Percentiles rank a stretch among this genome's conserved stretches.
These are phyloP conservation scores for Apodemia duryi DNA, from an alignment of 2,888 invertebrate species.

Conservation along the genomic window DNA sequence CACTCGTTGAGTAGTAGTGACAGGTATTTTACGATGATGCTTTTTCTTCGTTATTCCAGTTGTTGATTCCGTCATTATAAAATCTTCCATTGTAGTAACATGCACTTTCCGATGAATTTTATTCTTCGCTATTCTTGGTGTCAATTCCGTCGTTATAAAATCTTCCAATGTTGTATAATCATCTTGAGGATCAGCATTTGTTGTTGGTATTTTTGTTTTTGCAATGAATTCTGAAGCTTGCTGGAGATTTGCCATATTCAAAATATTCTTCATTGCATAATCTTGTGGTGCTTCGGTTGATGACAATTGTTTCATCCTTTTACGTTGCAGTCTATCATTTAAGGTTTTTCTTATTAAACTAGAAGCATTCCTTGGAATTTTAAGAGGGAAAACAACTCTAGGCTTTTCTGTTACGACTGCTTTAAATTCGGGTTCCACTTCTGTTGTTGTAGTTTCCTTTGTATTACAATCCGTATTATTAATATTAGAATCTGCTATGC, in stretches of 20 bases:
- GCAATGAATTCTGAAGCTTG: slow-evolving; percentile 66
- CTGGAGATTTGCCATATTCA: slow-evolving; percentile 56
- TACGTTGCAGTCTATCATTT: slow-evolving; percentile 58
- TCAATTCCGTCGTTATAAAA: slow-evolving; percentile 48
- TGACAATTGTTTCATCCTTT: slow-evolving; percentile 56
- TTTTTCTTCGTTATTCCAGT: slow-evolving; percentile 34
- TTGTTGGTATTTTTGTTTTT: slow-evolving; percentile 48
- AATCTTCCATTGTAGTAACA: slow-evolving; percentile 41
- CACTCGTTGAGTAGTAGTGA: slow-evolving; percentile 34
- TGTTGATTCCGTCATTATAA: slow-evolving; percentile 48
- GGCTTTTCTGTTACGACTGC: slow-evolving; percentile 38
- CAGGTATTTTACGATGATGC: slow-evolving; percentile 34
- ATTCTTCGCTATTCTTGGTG: slow-evolving; percentile 35
- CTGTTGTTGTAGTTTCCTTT: slow-evolving; percentile 19
- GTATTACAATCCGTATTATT: slow-evolving; percentile 16
- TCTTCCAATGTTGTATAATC: slow-evolving; percentile 49
- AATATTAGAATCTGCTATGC: slow-evolving; percentile 15
- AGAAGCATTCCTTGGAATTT: slow-evolving; percentile 43
- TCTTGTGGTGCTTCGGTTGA: slow-evolving; percentile 57
- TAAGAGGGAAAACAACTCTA: slow-evolving; percentile 35
- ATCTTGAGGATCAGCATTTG: slow-evolving; percentile 38
- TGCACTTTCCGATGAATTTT: slow-evolving; percentile 33
- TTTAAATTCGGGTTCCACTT: slow-evolving; percentile 22
- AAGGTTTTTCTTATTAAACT: slow-evolving; percentile 54
- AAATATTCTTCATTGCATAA: slow-evolving; percentile 51